A percentile compares a stretch with the other conserved stretches of the same genome.
Evolutionary conservation across 2,888 invertebrate genomes (phyloP).

Genomic region (Papilio elwesi): DNA sequence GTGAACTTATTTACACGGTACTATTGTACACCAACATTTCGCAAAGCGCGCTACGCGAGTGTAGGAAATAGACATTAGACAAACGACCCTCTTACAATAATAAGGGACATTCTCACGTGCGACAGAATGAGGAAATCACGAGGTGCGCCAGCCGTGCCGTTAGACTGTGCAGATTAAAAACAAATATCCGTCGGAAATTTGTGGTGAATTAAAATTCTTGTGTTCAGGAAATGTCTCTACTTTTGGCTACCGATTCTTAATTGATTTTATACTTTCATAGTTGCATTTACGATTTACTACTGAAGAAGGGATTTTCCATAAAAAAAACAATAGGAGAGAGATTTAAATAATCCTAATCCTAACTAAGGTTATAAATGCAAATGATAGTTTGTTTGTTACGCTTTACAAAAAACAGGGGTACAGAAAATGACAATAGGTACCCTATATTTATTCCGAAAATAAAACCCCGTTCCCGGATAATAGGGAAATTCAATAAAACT

Average conservation of each 20-base stretch:
- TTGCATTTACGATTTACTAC: too few species aligned
- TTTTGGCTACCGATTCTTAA: not conserved
- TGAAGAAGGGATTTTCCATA: too few species aligned
- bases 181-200: constrained; percentile 10
- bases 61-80: constrained; percentile 15
- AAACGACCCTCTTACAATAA: constrained; percentile 20
- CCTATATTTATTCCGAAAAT: too few species aligned
- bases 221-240: not conserved
- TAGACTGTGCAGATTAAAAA: constrained; percentile 31
- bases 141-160: constrained; percentile 11
- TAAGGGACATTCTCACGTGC: constrained; percentile 23
- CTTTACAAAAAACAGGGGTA: too few species aligned
- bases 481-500: too few species aligned
- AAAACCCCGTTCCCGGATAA: too few species aligned
- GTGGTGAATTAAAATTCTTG: not conserved
- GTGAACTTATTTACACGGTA: not conserved
- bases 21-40: not conserved
- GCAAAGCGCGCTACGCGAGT: not conserved
- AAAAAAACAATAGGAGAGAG: too few species aligned
- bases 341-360: too few species aligned
- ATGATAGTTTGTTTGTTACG: too few species aligned
- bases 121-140: constrained; percentile 28
- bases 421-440: too few species aligned
- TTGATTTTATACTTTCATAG: too few species aligned
- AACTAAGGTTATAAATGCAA: too few species aligned